These are phyloP conservation scores for Archilochus colubris DNA, from an alignment of 2,113 vertebrate species.

Conservation along the genomic window DNA sequence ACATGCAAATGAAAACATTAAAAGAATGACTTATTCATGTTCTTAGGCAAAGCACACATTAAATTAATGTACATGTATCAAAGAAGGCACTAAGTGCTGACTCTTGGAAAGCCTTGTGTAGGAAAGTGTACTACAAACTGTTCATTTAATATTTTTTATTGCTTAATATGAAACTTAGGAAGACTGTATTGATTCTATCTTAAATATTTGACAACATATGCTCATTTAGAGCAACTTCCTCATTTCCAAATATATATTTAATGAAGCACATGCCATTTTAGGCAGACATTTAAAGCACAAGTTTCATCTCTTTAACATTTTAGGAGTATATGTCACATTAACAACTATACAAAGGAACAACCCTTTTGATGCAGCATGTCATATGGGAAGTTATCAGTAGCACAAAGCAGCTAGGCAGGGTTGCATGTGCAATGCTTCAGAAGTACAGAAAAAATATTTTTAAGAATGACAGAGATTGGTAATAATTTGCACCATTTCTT, in stretches of 20 bases:
- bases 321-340: background rate
- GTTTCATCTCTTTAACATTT: background rate
- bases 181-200: constrained; percentile 23
- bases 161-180: constrained; percentile 17
- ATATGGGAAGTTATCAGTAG: background rate
- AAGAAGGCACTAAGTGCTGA: constrained; percentile 62
- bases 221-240: background rate
- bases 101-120: constrained; percentile 41
- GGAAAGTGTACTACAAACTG: constrained; percentile 20
- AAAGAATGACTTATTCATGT: constrained; percentile 69
- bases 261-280: constrained; percentile 1
- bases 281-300: background rate
- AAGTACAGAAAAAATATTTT: background rate
- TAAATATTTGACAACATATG: constrained; percentile 28
- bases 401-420: background rate
- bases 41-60: constrained; percentile 59
- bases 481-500: background rate
- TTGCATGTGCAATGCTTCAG: background rate
- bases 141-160: constrained; percentile 47
- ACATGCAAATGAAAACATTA: constrained; percentile 65
- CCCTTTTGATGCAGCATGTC: background rate
- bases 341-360: background rate
- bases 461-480: background rate
- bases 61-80: constrained; percentile 40
- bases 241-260: constrained; percentile 38